Evolutionary conservation across 1,140 invertebrate species (phyloP).

Genomic region (Drosophila sp.): DNA sequence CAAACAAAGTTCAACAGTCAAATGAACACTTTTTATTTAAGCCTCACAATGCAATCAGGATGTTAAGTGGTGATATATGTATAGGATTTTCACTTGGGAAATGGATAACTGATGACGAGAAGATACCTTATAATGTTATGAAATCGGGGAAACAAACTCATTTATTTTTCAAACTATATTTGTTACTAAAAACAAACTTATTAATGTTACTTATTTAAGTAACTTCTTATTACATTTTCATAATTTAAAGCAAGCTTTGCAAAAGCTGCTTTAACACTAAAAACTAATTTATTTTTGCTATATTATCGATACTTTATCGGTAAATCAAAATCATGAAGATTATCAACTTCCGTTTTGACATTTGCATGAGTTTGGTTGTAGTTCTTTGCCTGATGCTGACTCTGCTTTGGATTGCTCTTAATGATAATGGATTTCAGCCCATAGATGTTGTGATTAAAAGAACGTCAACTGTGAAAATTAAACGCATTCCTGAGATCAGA

Average conservation of each 20-base stretch:
- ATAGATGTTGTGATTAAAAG: neutral
- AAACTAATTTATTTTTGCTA: neutral
- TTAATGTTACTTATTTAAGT: too few relatives aligned
- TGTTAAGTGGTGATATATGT: constrained; percentile 8
- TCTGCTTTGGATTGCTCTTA: neutral
- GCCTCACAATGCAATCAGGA: neutral
- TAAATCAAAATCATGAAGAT: constrained; percentile 19
- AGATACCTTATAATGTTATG: too few relatives aligned
- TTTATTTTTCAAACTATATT: too few relatives aligned
- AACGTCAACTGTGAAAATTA: neutral
- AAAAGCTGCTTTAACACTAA: neutral
- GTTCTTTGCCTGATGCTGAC: neutral
- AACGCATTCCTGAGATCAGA: neutral
- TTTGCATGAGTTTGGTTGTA: neutral
- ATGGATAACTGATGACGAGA: too few relatives aligned
- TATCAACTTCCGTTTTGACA: constrained; percentile 11
- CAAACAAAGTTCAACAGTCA: constrained; percentile 6
- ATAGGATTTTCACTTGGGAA: neutral
- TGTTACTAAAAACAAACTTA: too few relatives aligned
- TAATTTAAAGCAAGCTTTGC: neutral
- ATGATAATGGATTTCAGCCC: neutral
- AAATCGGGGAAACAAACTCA: too few relatives aligned
- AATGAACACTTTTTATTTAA: constrained; percentile 11
- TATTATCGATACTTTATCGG: neutral
- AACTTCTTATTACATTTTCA: neutral